These are phyloP conservation scores for Dione juno DNA, from an alignment of 2,888 invertebrate genomes.

Conservation along the genomic window DNA sequence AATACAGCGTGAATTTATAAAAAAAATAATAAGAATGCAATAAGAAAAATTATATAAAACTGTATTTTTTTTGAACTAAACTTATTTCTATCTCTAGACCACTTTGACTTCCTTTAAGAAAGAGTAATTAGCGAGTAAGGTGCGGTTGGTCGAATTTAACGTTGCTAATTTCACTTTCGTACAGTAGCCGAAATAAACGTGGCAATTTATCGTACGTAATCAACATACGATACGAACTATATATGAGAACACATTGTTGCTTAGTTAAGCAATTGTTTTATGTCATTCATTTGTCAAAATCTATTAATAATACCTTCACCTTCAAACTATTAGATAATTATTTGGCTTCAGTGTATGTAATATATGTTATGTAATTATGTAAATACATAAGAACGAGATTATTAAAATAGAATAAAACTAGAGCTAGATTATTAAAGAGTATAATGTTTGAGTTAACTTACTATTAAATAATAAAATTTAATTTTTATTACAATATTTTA, in stretches of 20 bases:
- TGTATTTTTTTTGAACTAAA: neutral
- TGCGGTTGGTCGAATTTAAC: constrained; percentile 52
- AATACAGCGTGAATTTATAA: too few relatives aligned
- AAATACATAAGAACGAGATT: too few relatives aligned
- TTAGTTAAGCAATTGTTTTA: constrained; percentile 4
- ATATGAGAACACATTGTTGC: constrained; percentile 1
- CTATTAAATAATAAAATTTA: too few relatives aligned
- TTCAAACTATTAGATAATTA: constrained; percentile 18
- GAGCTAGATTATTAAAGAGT: too few relatives aligned
- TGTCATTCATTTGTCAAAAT: constrained; percentile 10
- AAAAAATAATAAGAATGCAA: too few relatives aligned
- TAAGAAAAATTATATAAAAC: too few relatives aligned
- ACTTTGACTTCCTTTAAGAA: constrained; percentile 32
- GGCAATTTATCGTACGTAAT: constrained; percentile 46
- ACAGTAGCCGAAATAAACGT: constrained; percentile 49
- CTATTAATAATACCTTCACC: constrained; percentile 13
- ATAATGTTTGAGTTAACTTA: too few relatives aligned
- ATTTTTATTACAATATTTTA: too few relatives aligned
- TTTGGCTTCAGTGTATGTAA: too few relatives aligned
- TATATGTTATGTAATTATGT: neutral
- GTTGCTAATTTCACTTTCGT: constrained; percentile 63
- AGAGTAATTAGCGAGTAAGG: constrained; percentile 51
- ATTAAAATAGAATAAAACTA: too few relatives aligned
- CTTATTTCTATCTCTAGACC: neutral
- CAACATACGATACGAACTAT: constrained; percentile 35